Evolutionary conservation across 2,888 invertebrate genomes (phyloP).

Genomic region (Listrodromus nycthemerus): DNA sequence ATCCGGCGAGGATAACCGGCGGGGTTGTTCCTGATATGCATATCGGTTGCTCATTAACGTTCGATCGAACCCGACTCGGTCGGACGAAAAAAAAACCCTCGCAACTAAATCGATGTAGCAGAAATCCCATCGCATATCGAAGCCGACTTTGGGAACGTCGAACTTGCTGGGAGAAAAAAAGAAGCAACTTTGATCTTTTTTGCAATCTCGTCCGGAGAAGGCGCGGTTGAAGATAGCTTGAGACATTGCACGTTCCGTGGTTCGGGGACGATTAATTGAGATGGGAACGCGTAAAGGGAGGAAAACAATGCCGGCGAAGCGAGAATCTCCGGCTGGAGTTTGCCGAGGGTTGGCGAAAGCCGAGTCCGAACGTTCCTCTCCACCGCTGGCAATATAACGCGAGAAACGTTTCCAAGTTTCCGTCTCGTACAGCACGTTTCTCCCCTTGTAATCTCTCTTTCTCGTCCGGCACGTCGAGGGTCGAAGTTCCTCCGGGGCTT

Average conservation of each 20-base stretch:
- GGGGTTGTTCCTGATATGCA: conserved; percentile 29
- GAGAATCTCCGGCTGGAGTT: conserved; percentile 58
- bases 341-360: conserved; percentile 47
- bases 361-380: conserved; percentile 49
- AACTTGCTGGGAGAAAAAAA: background rate
- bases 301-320: conserved; percentile 60
- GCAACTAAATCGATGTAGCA: background rate
- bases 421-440: conserved; percentile 33
- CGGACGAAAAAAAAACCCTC: background rate
- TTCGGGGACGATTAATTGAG: conserved; percentile 66
- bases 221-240: background rate
- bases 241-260: conserved; percentile 15
- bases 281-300: conserved; percentile 67
- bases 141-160: background rate
- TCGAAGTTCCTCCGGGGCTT: conserved; percentile 24
- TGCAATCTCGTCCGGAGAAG: background rate
- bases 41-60: conserved; percentile 40
- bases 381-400: conserved; percentile 64
- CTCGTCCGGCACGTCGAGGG: conserved; percentile 42
- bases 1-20: background rate
- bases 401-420: conserved; percentile 56
- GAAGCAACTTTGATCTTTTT: conserved; percentile 11
- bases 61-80: background rate
- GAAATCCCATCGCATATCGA: background rate
- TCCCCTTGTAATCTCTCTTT: conserved; percentile 61